phyloP scores from a whole-genome alignment of 2,888 invertebrate genomes.

The Tenthredo notha region DNA sequence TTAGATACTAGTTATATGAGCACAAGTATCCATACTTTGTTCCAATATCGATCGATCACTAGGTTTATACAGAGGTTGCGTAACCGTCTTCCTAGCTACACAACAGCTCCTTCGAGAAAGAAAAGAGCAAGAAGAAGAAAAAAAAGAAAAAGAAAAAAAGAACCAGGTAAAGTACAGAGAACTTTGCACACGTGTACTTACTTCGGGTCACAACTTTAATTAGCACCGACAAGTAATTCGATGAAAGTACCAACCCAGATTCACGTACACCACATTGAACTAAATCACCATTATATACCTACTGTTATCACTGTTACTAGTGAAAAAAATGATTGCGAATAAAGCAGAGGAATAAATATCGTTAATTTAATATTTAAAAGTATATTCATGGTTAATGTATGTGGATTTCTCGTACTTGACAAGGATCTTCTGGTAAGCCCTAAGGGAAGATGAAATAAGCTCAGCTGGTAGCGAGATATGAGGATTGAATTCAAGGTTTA shows the following conservation, averaged over 20 bases:
- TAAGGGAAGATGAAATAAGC: conserved; percentile 41
- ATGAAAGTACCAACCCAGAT: conserved; percentile 9
- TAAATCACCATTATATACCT: neutral
- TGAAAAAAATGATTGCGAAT: neutral
- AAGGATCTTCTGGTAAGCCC: conserved; percentile 13
- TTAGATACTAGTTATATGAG: neutral
- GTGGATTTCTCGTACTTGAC: conserved; percentile 9
- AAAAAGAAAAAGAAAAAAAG: neutral
- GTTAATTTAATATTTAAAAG: neutral
- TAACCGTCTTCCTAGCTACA: neutral
- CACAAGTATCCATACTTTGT: neutral
- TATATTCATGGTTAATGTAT: neutral
- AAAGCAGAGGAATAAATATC: neutral
- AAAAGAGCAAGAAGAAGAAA: neutral
- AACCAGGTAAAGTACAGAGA: neutral
- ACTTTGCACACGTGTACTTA: conserved; percentile 3
- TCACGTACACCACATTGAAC: conserved; percentile 6
- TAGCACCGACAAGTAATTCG: neutral
- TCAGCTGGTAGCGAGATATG: neutral
- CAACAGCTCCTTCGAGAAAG: neutral
- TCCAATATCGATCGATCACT: conserved; percentile 26
- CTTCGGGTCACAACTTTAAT: conserved; percentile 36
- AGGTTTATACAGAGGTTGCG: conserved; percentile 1
- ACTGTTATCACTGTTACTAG: neutral
- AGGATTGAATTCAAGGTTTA: conserved; percentile 36